A percentile compares a stretch with the other conserved stretches of the same genome.
Conservation (phyloP, 2,888 invertebrate genomes). For the Harmothoe impar region DNA sequence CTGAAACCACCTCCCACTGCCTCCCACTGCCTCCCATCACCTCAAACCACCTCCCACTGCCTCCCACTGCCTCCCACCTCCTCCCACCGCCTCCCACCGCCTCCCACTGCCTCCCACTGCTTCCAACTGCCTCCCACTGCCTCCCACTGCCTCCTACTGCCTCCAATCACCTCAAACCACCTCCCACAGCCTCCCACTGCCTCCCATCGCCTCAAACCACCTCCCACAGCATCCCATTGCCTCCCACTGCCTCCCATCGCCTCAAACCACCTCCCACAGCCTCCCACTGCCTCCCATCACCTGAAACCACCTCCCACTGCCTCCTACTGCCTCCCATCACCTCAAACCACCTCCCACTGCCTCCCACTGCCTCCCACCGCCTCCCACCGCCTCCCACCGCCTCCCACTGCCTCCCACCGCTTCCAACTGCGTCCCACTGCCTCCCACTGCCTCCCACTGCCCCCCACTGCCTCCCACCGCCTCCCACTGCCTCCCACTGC, state of each 20-base stretch:
- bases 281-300: neutral
- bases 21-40: neutral
- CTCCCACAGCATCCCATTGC: neutral
- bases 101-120: too few relatives aligned
- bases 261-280: neutral
- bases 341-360: neutral
- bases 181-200: neutral
- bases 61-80: too few relatives aligned
- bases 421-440: too few relatives aligned
- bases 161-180: neutral
- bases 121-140: neutral
- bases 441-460: too few relatives aligned
- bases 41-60: neutral
- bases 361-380: neutral
- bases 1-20: neutral
- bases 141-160: neutral
- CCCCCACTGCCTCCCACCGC: too few relatives aligned
- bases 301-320: neutral
- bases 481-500: too few relatives aligned
- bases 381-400: too few relatives aligned
- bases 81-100: too few relatives aligned
- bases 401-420: too few relatives aligned
- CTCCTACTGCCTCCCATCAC: neutral
- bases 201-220: neutral
- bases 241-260: too few relatives aligned